Evolutionary conservation across 2,888 invertebrate genomes (phyloP), one percentile per base, ranked within the genome.

Genomic region (Microctonus brassicae): DNA sequence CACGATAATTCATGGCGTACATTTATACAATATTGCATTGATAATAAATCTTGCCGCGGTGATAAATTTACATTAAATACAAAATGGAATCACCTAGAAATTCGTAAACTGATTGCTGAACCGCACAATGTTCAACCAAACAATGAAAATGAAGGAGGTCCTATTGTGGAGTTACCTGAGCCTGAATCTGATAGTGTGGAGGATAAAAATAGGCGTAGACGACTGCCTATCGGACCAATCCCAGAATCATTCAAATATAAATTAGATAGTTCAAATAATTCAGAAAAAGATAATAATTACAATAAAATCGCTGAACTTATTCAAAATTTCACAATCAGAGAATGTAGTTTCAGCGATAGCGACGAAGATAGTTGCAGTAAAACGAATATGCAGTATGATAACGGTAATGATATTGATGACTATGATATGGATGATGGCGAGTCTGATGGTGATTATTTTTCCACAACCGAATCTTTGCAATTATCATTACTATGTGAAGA

Each of bases 1-100:
- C 74, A 77, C 22, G 83, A 88, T 58, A 17, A 67, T 10, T 70
- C 74, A 57, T 87, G 87, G 87, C 65, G 73, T 0, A 17, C 72
- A 29, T 80, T 87, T 34, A 76, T 84, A 13, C 24, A 75, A 13
- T 84, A 83, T 71, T 87, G 87, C 65, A 20, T 69, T 5, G 4
- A 75, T 0, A 80, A 86, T 67, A 68, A 75, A 7, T 81, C 83
- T 17, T 74, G 75, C 26, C 6, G 24, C 6, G 79, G 79, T 3
- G 58, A 42, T 0, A 52, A 58, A 10, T 71, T 75, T 55, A 22
- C 34, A 4, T 55, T 76, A 0, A 53, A 70, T 2, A 42, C 36
- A 33, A 42, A 17, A 9, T 13, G 70, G 5, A 64, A 63, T 20
- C 10, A 36, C 13, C 11, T 34, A 0, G 17, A 70, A 24, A 65